Conservation (phyloP, 1,140 invertebrate species). For the Hetaerina americana region DNA sequence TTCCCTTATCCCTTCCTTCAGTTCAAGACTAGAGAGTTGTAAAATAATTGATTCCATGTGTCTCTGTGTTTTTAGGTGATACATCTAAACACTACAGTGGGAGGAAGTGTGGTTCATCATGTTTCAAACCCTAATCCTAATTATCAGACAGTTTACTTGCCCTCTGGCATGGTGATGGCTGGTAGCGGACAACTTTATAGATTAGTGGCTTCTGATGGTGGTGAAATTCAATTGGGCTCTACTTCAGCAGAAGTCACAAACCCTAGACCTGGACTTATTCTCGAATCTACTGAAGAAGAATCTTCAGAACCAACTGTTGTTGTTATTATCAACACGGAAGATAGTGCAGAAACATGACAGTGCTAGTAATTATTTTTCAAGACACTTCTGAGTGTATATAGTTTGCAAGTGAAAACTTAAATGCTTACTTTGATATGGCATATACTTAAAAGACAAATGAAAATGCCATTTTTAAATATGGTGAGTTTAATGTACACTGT, state of each 20-base stretch:
- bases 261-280: neutral
- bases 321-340: neutral
- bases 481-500: no score
- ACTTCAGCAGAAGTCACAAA: neutral
- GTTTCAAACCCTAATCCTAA: neutral
- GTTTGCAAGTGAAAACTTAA: no score
- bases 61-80: no score
- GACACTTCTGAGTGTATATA: no score
- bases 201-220: neutral
- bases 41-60: neutral
- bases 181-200: neutral
- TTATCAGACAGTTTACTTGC: neutral
- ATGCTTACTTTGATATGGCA: no score
- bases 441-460: no score
- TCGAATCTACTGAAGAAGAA: neutral
- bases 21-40: no score
- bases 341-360: neutral
- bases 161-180: neutral
- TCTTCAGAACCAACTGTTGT: neutral
- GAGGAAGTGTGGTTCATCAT: neutral
- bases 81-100: neutral
- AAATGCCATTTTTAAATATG: no score
- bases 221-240: neutral
- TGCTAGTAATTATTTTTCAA: neutral
- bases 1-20: no score